phyloP scores from a whole-genome alignment of 2,797 vertebrate species.

The Phataginus tetradactyla region DNA sequence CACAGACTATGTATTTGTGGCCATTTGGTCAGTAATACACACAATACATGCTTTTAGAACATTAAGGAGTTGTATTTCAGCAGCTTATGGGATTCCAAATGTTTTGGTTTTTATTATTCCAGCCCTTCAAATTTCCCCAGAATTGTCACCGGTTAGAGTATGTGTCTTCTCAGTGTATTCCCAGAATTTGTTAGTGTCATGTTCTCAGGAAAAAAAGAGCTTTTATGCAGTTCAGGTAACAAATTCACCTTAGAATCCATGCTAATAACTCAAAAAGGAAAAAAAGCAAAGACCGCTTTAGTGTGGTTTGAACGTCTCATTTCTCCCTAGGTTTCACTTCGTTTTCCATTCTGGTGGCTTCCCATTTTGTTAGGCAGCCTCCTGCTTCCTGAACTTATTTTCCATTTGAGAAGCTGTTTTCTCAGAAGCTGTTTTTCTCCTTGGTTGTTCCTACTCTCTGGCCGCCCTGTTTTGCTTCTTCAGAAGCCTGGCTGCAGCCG shows the following conservation, averaged over 20 bases:
- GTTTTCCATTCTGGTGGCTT: conserved; percentile 9
- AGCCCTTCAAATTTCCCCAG: neutral
- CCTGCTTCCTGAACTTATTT: conserved; percentile 10
- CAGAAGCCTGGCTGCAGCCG: neutral
- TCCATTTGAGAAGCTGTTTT: neutral
- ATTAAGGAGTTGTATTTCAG: neutral
- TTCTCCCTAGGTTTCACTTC: conserved; percentile 30
- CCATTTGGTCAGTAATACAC: neutral
- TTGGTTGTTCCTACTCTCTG: neutral
- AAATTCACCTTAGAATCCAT: neutral
- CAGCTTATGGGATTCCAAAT: neutral
- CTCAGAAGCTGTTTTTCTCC: neutral
- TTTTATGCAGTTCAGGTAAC: conserved; percentile 50
- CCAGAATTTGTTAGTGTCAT: neutral
- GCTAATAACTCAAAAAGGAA: neutral
- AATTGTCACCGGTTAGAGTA: conserved; percentile 4
- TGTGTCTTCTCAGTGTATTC: neutral
- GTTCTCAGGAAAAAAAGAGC: neutral
- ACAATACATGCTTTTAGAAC: neutral
- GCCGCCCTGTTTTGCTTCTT: neutral
- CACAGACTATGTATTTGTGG: neutral
- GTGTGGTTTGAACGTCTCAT: neutral
- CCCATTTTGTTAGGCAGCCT: neutral
- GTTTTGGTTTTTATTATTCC: conserved; percentile 42
- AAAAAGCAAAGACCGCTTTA: neutral